Evolutionary conservation across 1,140 invertebrate genomes (phyloP).

Genomic region (Limonius californicus): DNA sequence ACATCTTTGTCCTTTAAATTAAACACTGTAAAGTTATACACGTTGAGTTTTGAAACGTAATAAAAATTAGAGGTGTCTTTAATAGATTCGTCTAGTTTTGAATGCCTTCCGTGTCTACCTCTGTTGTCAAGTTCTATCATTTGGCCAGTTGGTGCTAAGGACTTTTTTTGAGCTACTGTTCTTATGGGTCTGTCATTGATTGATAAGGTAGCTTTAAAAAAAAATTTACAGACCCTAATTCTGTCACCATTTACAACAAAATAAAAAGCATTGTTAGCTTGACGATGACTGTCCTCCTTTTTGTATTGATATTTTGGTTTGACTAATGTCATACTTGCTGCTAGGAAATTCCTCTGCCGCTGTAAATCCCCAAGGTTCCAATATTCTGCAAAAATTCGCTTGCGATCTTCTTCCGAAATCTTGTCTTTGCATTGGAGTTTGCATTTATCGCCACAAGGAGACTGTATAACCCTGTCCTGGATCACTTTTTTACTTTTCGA

Average conservation of each 20-base stretch:
- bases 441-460: not conserved
- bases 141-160: slow-evolving; percentile 2
- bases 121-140: too few relatives aligned
- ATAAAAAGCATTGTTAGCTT: not conserved
- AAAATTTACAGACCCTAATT: not conserved
- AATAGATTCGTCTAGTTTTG: too few relatives aligned
- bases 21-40: slow-evolving; percentile 48
- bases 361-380: not conserved
- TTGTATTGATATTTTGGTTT: not conserved
- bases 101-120: too few relatives aligned
- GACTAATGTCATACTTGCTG: not conserved
- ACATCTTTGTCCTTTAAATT: slow-evolving; percentile 38
- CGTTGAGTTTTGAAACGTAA: slow-evolving; percentile 46
- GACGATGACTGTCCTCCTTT: not conserved
- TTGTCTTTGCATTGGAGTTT: not conserved
- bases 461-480: not conserved
- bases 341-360: not conserved
- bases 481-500: not conserved
- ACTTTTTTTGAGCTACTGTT: slow-evolving; percentile 30
- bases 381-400: not conserved
- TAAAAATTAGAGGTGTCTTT: slow-evolving; percentile 38
- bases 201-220: not conserved
- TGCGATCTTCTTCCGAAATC: not conserved
- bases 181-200: too few relatives aligned
- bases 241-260: not conserved